phyloP scores from a whole-genome alignment of 2,797 vertebrate genomes.

The Pelodytes ibericus region DNA sequence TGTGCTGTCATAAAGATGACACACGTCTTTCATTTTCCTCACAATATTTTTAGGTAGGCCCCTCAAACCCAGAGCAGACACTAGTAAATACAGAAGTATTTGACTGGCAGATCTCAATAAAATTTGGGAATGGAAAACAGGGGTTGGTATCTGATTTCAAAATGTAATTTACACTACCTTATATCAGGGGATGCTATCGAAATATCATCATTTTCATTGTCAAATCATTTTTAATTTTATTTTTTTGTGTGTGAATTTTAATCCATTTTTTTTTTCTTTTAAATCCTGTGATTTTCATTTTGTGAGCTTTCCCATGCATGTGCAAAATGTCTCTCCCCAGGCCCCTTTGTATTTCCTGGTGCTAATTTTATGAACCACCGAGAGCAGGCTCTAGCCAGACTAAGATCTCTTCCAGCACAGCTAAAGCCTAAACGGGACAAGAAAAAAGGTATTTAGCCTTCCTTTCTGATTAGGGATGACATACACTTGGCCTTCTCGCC shows the following conservation, averaged over 20 bases:
- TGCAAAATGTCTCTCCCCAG: constrained; percentile 99
- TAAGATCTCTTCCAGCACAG: constrained; percentile 97
- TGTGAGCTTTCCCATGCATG: constrained; percentile 98
- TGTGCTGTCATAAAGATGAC: no score
- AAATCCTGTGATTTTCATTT: constrained; percentile 78
- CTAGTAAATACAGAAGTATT: no score
- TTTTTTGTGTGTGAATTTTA: constrained; percentile 39
- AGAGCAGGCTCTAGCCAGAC: constrained; percentile 99
- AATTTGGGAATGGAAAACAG: background rate
- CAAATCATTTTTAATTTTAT: background rate
- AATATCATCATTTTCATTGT: constrained; percentile 15
- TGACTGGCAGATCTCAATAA: no score
- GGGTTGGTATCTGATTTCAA: background rate
- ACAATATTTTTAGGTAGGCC: no score
- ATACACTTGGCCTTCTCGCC: constrained; percentile 71
- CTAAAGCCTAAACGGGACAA: constrained; percentile 99
- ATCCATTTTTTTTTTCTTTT: constrained; percentile 69
- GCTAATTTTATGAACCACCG: constrained; percentile 99
- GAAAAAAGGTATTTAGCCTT: constrained; percentile 99
- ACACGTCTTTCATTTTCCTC: no score
- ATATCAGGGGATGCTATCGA: background rate
- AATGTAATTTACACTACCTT: background rate
- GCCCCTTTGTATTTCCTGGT: constrained; percentile 98
- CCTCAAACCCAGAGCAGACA: no score
- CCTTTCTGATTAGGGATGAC: constrained; percentile 81